Conservation (phyloP, 1,140 invertebrate species). For the Sminthurinus signatus region DNA sequence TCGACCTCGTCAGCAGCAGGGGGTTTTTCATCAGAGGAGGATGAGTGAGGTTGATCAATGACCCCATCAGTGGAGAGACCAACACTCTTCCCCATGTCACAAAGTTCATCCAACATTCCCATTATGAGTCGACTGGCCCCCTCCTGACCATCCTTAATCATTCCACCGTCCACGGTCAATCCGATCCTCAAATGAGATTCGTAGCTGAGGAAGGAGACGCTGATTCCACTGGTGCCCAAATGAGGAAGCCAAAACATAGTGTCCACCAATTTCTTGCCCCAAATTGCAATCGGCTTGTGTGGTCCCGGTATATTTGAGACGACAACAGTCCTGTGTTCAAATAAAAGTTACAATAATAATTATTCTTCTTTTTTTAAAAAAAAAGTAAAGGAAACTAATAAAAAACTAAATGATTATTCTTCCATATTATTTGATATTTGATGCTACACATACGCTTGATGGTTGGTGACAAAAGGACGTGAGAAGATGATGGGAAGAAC, state of each 20-base stretch:
- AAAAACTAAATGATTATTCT: too few species aligned
- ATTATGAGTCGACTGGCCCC: constrained; percentile 25
- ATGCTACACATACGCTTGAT: too few species aligned
- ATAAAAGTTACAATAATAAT: too few species aligned
- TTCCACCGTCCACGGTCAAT: constrained; percentile 30
- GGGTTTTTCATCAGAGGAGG: background rate
- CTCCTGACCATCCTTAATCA: constrained; percentile 15
- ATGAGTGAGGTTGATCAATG: background rate
- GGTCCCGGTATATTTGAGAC: constrained; percentile 36
- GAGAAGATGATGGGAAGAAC: constrained; percentile 13
- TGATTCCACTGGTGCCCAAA: constrained; percentile 29
- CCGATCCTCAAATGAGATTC: constrained; percentile 27
- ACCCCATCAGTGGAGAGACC: background rate
- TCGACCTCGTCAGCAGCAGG: too few species aligned
- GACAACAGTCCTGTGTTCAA: too few species aligned
- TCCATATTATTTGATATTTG: too few species aligned
- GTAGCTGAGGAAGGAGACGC: constrained; percentile 30
- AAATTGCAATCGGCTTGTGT: constrained; percentile 20
- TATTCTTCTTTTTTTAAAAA: too few species aligned
- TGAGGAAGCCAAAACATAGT: constrained; percentile 39
- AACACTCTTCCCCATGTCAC: constrained; percentile 6
- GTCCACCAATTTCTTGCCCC: constrained; percentile 23
- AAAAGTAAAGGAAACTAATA: too few species aligned
- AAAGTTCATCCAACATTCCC: constrained; percentile 16
- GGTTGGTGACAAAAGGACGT: constrained; percentile 28